Conservation (phyloP, 2,113 vertebrate species). For the Dromas ardeola region DNA sequence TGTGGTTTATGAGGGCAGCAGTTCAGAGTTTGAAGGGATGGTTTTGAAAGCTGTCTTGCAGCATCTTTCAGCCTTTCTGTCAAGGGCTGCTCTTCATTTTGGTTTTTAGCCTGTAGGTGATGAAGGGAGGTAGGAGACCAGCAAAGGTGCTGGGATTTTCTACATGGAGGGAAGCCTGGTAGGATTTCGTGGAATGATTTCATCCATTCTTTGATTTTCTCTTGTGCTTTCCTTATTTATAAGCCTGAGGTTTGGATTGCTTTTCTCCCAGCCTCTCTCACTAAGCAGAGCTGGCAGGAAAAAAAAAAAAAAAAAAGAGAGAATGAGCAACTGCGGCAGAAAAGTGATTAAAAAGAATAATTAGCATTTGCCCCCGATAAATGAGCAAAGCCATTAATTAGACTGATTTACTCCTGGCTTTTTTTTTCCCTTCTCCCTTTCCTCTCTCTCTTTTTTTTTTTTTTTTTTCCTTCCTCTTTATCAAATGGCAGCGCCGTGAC, state of each 20-base stretch:
- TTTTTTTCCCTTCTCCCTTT: neutral
- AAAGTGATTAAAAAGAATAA: slow-evolving; percentile 87
- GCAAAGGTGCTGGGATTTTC: neutral
- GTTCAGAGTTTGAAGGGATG: neutral
- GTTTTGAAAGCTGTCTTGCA: neutral
- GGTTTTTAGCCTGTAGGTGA: neutral
- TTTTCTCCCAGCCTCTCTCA: slow-evolving; percentile 36
- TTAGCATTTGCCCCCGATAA: slow-evolving; percentile 84
- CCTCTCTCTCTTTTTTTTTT: neutral
- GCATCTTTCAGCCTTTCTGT: neutral
- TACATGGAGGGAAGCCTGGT: neutral
- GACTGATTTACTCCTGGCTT: slow-evolving; percentile 74
- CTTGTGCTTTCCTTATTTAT: slow-evolving; percentile 38
- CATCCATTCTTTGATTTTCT: slow-evolving; percentile 11
- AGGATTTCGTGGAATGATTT: slow-evolving; percentile 6
- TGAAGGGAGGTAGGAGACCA: neutral
- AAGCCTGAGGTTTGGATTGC: slow-evolving; percentile 51
- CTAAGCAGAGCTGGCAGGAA: slow-evolving; percentile 32
- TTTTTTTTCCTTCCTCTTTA: neutral
- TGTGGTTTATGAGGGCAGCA: neutral
- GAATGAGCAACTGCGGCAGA: slow-evolving; percentile 73
- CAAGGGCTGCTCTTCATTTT: neutral
- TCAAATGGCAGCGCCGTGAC: slow-evolving; percentile 61
- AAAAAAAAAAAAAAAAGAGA: neutral
- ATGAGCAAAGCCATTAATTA: slow-evolving; percentile 82